These are phyloP conservation scores for Ochotona curzoniae DNA, from an alignment of 2,113 vertebrate genomes.

Conservation along the genomic window DNA sequence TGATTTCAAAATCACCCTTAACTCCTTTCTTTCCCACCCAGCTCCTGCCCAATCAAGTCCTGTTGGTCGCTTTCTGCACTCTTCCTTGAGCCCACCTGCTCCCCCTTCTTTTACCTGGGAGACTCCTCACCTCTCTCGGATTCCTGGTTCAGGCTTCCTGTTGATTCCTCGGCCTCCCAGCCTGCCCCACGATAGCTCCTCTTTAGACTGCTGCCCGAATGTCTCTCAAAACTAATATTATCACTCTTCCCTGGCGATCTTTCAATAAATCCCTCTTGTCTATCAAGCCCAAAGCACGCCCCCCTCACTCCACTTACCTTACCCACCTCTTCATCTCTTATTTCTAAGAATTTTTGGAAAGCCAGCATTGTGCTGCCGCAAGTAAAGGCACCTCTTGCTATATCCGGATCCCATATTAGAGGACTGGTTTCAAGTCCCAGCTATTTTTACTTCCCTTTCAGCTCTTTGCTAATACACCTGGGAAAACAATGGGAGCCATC, in stretches of 20 bases:
- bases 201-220: background rate
- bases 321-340: background rate
- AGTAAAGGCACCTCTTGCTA: too few relatives aligned
- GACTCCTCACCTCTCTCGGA: background rate
- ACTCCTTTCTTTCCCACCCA: background rate
- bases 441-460: too few relatives aligned
- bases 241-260: background rate
- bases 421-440: too few relatives aligned
- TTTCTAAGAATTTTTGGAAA: too few relatives aligned
- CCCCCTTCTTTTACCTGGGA: background rate
- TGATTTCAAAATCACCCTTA: background rate
- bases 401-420: too few relatives aligned
- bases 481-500: too few relatives aligned
- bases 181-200: background rate
- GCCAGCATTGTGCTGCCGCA: too few relatives aligned
- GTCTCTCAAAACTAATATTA: background rate
- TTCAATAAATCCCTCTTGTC: conserved; percentile 10
- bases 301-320: background rate
- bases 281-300: background rate
- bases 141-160: background rate
- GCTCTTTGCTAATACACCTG: too few relatives aligned
- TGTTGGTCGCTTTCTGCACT: background rate
- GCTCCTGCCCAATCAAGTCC: background rate
- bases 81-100: background rate
- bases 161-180: background rate